Conservation (phyloP, 2,113 vertebrate genomes). For the Recurvirostra avosetta region DNA sequence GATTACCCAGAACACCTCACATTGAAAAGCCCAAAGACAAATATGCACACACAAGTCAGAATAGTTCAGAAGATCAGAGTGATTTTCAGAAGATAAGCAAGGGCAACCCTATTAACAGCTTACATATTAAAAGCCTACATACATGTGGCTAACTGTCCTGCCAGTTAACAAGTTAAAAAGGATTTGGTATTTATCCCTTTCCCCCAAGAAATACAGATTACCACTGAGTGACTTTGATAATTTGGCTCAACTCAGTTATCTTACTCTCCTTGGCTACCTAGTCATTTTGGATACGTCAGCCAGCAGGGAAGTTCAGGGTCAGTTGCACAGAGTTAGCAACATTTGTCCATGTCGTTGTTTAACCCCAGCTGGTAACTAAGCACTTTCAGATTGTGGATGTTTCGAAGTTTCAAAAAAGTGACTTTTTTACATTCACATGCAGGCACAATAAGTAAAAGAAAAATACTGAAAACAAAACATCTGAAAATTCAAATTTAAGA, state of each 20-base stretch:
- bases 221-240: neutral
- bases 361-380: neutral
- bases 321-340: neutral
- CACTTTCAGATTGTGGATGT: neutral
- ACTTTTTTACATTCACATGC: neutral
- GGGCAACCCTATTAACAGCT: neutral
- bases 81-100: conserved; percentile 32
- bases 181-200: neutral
- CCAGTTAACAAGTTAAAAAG: neutral
- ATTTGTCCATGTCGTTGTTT: neutral
- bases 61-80: neutral
- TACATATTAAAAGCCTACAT: neutral
- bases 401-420: neutral
- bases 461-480: neutral
- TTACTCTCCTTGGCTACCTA: neutral
- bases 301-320: neutral
- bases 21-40: neutral
- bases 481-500: neutral
- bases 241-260: neutral
- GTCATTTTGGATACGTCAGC: neutral
- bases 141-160: neutral
- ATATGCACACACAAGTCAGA: neutral
- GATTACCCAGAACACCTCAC: neutral
- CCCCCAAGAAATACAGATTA: neutral
- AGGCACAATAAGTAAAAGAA: neutral